These are phyloP conservation scores for Forbesichthys agassizii DNA, from an alignment of 2,113 vertebrate genomes.

Conservation along the genomic window DNA sequence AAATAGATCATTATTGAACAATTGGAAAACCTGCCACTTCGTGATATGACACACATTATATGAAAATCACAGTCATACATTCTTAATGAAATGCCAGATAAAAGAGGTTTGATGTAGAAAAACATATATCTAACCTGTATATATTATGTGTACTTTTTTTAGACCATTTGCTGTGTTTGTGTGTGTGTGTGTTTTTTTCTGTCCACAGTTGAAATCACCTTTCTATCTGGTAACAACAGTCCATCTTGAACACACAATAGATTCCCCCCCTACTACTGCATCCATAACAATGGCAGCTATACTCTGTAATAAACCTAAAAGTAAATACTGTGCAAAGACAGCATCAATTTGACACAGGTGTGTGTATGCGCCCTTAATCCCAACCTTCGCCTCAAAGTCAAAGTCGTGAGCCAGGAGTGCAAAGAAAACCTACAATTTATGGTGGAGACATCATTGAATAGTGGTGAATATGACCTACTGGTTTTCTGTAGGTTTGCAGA, in stretches of 20 bases:
- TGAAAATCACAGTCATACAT: conserved; percentile 76
- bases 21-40: conserved; percentile 75
- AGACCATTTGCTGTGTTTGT: conserved; percentile 17
- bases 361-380: conserved; percentile 50
- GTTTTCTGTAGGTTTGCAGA: conserved; percentile 33
- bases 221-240: conserved; percentile 5
- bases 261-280: neutral
- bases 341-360: conserved; percentile 49
- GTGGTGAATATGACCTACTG: conserved; percentile 23
- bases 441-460: conserved; percentile 25
- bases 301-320: conserved; percentile 33
- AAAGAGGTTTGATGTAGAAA: conserved; percentile 51
- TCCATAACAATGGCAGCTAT: conserved; percentile 8
- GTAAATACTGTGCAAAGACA: conserved; percentile 51
- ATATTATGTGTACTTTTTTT: conserved; percentile 25
- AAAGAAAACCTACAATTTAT: conserved; percentile 53
- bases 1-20: conserved; percentile 81
- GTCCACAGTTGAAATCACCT: neutral
- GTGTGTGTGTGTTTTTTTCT: neutral
- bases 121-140: conserved; percentile 28
- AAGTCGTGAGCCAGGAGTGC: conserved; percentile 44
- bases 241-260: neutral
- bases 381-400: conserved; percentile 48
- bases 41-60: conserved; percentile 78
- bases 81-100: conserved; percentile 70